These are phyloP conservation scores for Melozone crissalis DNA, from an alignment of 2,113 vertebrate genomes.

Conservation along the genomic window DNA sequence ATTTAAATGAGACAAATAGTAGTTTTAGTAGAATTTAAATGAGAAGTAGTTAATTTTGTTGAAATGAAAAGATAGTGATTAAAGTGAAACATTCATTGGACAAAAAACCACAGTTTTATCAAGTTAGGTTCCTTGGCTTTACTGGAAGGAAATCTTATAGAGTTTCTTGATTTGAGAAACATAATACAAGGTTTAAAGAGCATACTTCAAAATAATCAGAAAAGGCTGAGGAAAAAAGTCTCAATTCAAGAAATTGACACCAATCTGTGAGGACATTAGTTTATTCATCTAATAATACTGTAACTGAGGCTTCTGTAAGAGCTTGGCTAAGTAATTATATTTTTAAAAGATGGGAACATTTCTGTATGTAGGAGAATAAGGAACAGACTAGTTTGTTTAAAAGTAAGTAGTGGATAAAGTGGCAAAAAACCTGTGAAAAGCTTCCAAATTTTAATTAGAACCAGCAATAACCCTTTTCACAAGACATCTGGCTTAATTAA, in stretches of 20 bases:
- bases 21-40: not conserved
- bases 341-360: constrained; percentile 23
- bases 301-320: not conserved
- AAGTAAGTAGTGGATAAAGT: not conserved
- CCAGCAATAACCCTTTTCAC: not conserved
- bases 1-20: not conserved
- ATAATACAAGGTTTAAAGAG: not conserved
- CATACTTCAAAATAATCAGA: not conserved
- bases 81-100: not conserved
- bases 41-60: not conserved
- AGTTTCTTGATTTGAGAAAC: not conserved
- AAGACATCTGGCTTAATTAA: not conserved
- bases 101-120: not conserved
- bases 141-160: not conserved
- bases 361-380: not conserved
- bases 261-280: not conserved
- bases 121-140: not conserved
- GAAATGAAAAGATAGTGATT: not conserved
- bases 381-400: constrained; percentile 5
- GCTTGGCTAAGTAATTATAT: not conserved
- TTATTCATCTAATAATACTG: not conserved
- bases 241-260: not conserved
- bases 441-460: constrained; percentile 30
- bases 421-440: constrained; percentile 7
- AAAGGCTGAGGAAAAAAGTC: not conserved